Percentiles rank a stretch among this genome's conserved stretches.
phyloP scores from a whole-genome alignment of 1,140 invertebrate genomes.

The Aphelinus certus region DNA sequence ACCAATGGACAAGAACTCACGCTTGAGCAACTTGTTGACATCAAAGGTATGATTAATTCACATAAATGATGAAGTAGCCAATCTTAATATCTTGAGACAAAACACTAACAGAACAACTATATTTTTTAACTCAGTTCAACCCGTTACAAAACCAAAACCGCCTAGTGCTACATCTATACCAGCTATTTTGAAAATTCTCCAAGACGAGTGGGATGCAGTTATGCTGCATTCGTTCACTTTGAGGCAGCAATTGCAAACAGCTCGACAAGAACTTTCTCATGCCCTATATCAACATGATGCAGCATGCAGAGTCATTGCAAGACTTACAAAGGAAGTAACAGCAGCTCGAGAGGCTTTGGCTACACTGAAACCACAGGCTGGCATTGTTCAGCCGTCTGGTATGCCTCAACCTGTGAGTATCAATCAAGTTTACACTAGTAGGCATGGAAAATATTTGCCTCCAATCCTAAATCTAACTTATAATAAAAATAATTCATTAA shows the following conservation, averaged over 20 bases:
- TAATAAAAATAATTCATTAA: background rate
- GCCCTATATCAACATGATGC: constrained; percentile 97
- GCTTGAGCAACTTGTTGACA: constrained; percentile 89
- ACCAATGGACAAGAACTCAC: constrained; percentile 90
- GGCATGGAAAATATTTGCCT: background rate
- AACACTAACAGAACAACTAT: constrained; percentile 22
- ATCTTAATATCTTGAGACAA: background rate
- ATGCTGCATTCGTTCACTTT: constrained; percentile 98
- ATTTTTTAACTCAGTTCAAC: constrained; percentile 72
- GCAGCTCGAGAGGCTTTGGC: constrained; percentile 97
- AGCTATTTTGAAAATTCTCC: constrained; percentile 94
- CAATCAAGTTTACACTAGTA: background rate
- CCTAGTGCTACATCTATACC: constrained; percentile 98
- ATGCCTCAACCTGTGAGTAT: constrained; percentile 73
- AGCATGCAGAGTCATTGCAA: constrained; percentile 97
- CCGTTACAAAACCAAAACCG: constrained; percentile 90
- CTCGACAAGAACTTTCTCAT: constrained; percentile 88
- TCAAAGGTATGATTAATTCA: constrained; percentile 80
- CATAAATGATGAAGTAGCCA: background rate
- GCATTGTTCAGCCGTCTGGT: constrained; percentile 67
- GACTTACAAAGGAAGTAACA: constrained; percentile 97
- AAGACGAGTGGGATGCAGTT: constrained; percentile 99
- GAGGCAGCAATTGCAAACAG: constrained; percentile 96
- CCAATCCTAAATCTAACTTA: background rate
- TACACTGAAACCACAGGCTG: constrained; percentile 95